Evolutionary conservation across 2,888 invertebrate species (phyloP), one percentile per base, ranked within the genome.

Genomic region (Girardia tigrina): DNA sequence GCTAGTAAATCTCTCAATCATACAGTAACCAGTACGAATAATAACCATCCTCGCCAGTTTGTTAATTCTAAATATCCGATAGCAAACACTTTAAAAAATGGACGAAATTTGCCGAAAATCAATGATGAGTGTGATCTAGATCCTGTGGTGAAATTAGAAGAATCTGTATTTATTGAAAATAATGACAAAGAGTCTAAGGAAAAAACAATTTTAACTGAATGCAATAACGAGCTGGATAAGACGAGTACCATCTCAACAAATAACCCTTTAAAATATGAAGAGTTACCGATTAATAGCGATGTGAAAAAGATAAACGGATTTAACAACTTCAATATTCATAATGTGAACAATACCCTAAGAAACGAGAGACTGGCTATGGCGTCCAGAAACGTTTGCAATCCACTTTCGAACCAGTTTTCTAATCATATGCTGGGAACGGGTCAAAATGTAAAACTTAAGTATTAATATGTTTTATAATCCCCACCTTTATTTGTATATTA

Each of bases 331-430:
- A 56, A 56, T n/a, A n/a, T 56, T n/a, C n/a, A 56, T n/a, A 12
- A 4, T 56, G n/a, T 56, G n/a, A 56, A 56, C 23, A 56, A 56
- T 23, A n/a, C 56, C 4, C 2, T 56, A 56, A 56, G n/a, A 56
- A 56, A 56, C n/a, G 56, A 56, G 23, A 56, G 56, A 56, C 56
- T 56, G n/a, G 56, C 56, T 20, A 56, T 56, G 56, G 56, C 56
- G 23, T 56, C 56, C n/a, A 56, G 56, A 56, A 56, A 56, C 23
- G 56, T 56, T n/a, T 56, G 56, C 23, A 56, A 56, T 56, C 56
- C 56, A 56, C 56, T 56, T 56, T 56, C 56, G 20, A 56, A 56
- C n/a, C 56, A 56, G 56, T 56, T 56, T 23, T 56, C 56, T 8
- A 56, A 56, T n/a, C 56, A 56, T 23, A 56, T 56, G 56, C 56